These are phyloP conservation scores for Aricia agestis DNA, from an alignment of 1,140 invertebrate genomes.

Conservation along the genomic window DNA sequence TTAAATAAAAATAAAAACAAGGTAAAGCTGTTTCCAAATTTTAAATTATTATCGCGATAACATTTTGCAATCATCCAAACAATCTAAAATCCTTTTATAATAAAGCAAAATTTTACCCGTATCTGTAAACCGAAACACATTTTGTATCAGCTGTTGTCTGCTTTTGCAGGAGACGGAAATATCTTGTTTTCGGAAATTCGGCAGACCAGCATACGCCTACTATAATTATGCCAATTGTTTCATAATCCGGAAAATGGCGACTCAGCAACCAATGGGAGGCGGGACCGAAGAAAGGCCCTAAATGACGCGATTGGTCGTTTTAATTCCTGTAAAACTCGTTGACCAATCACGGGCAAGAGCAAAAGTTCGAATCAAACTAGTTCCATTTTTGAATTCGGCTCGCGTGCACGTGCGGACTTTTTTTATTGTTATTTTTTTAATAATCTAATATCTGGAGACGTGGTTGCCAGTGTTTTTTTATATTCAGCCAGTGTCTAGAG, in stretches of 20 bases:
- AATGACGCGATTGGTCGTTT: constrained; percentile 44
- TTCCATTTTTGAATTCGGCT: constrained; percentile 57
- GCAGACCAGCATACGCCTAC: constrained; percentile 52
- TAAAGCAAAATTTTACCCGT: background rate
- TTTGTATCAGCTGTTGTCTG: constrained; percentile 35
- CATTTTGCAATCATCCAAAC: background rate
- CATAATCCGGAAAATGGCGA: constrained; percentile 68
- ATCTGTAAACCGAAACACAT: constrained; percentile 25
- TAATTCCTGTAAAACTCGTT: constrained; percentile 31
- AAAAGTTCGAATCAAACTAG: constrained; percentile 64
- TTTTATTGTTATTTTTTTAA: background rate
- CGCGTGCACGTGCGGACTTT: constrained; percentile 40
- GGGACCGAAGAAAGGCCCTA: constrained; percentile 39
- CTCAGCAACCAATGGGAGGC: constrained; percentile 61
- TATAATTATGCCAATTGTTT: constrained; percentile 64
- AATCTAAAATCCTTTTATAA: background rate
- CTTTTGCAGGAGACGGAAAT: constrained; percentile 43
- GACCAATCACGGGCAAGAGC: constrained; percentile 53
- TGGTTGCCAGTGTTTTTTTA: constrained; percentile 22
- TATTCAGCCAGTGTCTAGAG: background rate
- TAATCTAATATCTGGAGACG: background rate
- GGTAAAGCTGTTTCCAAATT: background rate
- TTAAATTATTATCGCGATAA: background rate
- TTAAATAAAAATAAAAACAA: too few species aligned
- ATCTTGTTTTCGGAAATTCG: constrained; percentile 47